Percentiles rank a stretch among this genome's conserved stretches.
phyloP scores from a whole-genome alignment of 2,113 vertebrate genomes.

The Neodon shergylaensis region DNA sequence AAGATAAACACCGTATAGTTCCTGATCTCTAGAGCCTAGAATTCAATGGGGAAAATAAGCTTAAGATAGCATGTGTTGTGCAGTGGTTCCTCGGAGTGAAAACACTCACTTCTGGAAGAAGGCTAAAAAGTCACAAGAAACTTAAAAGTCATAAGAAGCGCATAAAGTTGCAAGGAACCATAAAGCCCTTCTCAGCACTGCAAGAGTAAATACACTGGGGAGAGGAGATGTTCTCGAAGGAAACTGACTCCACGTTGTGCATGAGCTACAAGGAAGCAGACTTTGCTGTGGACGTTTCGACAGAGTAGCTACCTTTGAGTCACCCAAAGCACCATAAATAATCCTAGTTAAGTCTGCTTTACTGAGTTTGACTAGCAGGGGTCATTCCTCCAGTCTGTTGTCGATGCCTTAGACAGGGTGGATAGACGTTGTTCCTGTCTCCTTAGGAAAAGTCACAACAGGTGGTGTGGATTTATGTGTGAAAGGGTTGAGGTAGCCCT shows the following conservation, averaged over 20 bases:
- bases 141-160: background rate
- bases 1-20: conserved; percentile 1
- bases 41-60: conserved; percentile 1
- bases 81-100: background rate
- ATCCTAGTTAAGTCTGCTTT: background rate
- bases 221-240: background rate
- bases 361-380: background rate
- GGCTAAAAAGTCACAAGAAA: background rate
- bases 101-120: background rate
- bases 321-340: background rate
- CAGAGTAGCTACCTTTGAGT: background rate
- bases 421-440: background rate
- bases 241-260: background rate
- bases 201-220: background rate
- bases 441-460: background rate
- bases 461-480: background rate
- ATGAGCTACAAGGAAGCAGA: background rate
- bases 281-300: background rate
- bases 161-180: background rate
- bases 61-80: background rate
- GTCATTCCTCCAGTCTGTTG: background rate
- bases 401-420: background rate
- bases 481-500: background rate
- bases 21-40: conserved; percentile 4
- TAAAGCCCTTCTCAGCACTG: background rate